Base-by-base conservation (phyloP, 2,888 invertebrate genomes). In the Leucania comma region DNA sequence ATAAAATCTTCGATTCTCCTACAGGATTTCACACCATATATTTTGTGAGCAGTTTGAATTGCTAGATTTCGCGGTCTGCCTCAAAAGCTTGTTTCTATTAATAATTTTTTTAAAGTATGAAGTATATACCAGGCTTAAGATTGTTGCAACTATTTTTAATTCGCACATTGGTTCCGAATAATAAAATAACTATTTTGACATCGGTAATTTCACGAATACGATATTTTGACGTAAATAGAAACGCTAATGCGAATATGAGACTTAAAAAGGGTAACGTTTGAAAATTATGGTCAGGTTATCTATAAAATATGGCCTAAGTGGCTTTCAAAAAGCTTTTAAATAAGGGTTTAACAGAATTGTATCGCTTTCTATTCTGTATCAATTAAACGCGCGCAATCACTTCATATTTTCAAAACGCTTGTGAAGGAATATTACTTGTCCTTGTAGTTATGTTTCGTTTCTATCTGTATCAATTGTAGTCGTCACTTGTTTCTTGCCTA, bases 161-260 rank as follows among this genome's bases (percentile, higher is more conserved):
- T 65, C 42, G 6, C 64, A n/a, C 1, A 78, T 75, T 72, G 26
- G 64, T 75, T 75, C 60, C 72, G 56, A 71, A 51, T 48, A 57
- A 64, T 78, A 57, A 75, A 75, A 64, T 38, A 0, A 24, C 22
- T 51, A 42, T 64, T 71, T 72, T 38, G 64, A 60, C 24, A 78
- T 72, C 38, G 60, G 29, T 51, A 38, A 24, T 56, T 59, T 20
- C 14, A 24, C 54, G 42, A 35, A 42, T 24, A 70, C 22, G 14
- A 46, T 50, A 69, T 60, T 60, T 60, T 35, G 24, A 59, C n/a
- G 54, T 35, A 58, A 35, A 58, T 59, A 42, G 2, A 3, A 57
- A 61, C 32, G 26, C 29, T 38, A 10, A 61, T 35, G 51, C 1
- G n/a, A 50, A 35, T 12, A 32, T 32, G 5, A 56, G 38, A 42